phyloP scores from a whole-genome alignment of 2,113 vertebrate genomes.

The Odontophorus gujanensis region DNA sequence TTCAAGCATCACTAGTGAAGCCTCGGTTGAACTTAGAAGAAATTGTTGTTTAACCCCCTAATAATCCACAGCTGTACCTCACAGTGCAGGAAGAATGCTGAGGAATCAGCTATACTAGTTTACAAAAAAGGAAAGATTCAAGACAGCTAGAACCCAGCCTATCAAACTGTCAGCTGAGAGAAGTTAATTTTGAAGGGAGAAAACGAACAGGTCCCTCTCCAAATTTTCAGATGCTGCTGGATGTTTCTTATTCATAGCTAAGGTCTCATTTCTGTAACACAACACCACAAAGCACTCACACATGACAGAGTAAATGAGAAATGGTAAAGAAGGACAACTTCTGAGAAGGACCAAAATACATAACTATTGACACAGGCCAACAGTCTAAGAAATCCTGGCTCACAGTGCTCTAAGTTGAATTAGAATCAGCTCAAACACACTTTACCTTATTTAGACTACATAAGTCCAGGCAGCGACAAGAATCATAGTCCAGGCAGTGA shows the following conservation, averaged over 20 bases:
- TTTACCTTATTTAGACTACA: neutral
- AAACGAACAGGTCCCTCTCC: accelerated
- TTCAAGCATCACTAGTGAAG: neutral
- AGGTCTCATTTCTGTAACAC: neutral
- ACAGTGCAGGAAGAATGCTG: neutral
- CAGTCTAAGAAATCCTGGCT: neutral
- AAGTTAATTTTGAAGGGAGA: neutral
- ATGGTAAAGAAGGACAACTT: neutral
- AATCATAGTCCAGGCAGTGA: too few relatives aligned
- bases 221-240: neutral
- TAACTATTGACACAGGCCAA: accelerated
- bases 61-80: neutral
- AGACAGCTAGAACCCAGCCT: neutral
- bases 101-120: neutral
- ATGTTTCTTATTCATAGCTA: neutral
- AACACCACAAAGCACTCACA: neutral
- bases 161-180: neutral
- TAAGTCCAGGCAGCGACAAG: neutral
- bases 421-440: neutral
- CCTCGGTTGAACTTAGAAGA: neutral
- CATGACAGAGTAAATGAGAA: neutral
- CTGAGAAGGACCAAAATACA: neutral
- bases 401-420: neutral
- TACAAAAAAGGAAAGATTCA: neutral
- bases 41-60: neutral